Percentiles rank a stretch among this genome's conserved stretches.
Conservation (phyloP, 2,888 invertebrate genomes). For the Metellina segmentata region DNA sequence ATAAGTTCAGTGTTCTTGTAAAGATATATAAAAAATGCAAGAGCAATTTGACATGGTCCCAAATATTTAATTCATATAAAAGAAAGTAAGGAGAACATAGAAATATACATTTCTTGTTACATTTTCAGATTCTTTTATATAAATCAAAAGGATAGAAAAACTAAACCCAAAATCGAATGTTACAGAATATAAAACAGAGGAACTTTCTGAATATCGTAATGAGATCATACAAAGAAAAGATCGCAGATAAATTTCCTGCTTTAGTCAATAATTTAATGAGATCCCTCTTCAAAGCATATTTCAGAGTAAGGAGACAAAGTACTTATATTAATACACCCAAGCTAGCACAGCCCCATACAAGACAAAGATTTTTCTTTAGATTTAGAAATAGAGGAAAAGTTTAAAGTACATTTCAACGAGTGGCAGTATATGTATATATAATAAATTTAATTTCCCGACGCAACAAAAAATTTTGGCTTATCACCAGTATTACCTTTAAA, state of each 20-base stretch:
- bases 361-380: too few relatives aligned
- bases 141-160: background rate
- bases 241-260: background rate
- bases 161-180: background rate
- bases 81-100: background rate
- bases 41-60: conserved; percentile 36
- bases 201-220: background rate
- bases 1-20: conserved; percentile 41
- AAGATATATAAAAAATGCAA: conserved; percentile 43
- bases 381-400: too few relatives aligned
- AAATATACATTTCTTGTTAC: background rate
- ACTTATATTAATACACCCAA: too few relatives aligned
- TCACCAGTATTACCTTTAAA: too few relatives aligned
- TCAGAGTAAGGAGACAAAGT: background rate
- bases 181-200: background rate
- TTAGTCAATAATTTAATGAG: background rate
- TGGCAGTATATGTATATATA: too few relatives aligned
- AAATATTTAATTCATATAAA: conserved; percentile 5
- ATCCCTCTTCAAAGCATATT: background rate
- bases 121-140: conserved; percentile 10
- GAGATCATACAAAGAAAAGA: background rate
- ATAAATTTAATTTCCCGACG: too few relatives aligned
- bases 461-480: too few relatives aligned
- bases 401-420: too few relatives aligned
- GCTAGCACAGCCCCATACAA: too few relatives aligned